Conservation (phyloP, 2,888 invertebrate species). For the Pristionchus mayeri region DNA sequence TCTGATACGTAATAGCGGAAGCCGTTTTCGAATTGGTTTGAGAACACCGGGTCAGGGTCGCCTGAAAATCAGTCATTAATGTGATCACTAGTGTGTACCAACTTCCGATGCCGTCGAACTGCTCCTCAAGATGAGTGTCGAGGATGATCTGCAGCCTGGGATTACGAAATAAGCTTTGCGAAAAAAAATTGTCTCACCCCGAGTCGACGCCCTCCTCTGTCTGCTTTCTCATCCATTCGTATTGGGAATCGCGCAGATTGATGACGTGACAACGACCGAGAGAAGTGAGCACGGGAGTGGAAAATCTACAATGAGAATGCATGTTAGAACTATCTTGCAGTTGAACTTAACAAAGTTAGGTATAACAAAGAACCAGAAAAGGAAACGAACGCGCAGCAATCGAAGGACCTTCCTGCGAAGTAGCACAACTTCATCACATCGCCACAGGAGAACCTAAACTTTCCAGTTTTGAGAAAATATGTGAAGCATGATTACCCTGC, state of each 20-base stretch:
- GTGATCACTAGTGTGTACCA: not conserved
- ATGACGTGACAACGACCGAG: slow-evolving; percentile 72
- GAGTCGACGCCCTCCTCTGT: slow-evolving; percentile 65
- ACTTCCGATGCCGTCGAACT: slow-evolving; percentile 60
- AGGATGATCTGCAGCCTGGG: slow-evolving; percentile 65
- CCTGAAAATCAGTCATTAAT: too few relatives aligned
- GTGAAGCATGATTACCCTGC: slow-evolving; percentile 55
- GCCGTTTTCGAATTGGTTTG: slow-evolving; percentile 71
- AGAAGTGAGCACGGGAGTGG: slow-evolving; percentile 69
- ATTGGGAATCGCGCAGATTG: slow-evolving; percentile 59
- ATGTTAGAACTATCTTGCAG: too few relatives aligned
- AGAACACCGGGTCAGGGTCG: slow-evolving; percentile 60
- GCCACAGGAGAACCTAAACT: slow-evolving; percentile 57
- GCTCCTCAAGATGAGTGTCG: slow-evolving; percentile 70
- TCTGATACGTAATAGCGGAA: slow-evolving; percentile 72
- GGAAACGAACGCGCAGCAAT: slow-evolving; percentile 62
- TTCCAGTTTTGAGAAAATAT: not conserved
- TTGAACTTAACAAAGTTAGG: too few relatives aligned
- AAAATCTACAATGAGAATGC: slow-evolving; percentile 54
- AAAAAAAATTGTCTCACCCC: slow-evolving; percentile 52
- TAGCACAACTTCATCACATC: slow-evolving; percentile 70
- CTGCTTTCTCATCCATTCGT: slow-evolving; percentile 64
- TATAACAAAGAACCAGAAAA: not conserved
- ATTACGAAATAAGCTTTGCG: not conserved
- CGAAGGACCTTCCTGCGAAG: slow-evolving; percentile 68